Evolutionary conservation across 2,888 invertebrate species (phyloP), one percentile per base, ranked within the genome.

Genomic region (Nomada ruficornis): DNA sequence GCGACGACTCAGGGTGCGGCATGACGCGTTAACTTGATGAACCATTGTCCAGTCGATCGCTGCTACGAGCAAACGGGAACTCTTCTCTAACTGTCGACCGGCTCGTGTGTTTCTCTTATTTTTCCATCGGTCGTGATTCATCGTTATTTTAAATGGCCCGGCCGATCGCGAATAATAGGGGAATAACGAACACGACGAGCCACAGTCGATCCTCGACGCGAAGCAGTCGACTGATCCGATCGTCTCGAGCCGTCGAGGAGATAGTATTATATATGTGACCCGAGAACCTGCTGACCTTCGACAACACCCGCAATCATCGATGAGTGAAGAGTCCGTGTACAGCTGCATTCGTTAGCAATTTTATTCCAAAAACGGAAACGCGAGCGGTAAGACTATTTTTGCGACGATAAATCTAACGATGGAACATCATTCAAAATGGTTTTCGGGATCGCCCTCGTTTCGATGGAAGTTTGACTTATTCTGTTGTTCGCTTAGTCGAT

Each of bases 351-450:
- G 76, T 71, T 65, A 68, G 75, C 26, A 74, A 80, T 85, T 83
- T 83, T 85, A 86, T 86, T 20, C 13, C 82, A 62, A 76, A 71
- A 69, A 18, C 80, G 86, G 84, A 86, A 86, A 84, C 69, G 69
- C 70, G 72, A 59, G 63, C 60, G 57, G 68, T 5, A 9, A 23
- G n/a, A 26, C 26, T 55, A 13, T 57, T 18, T 76, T 62, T 54
- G 18, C 78, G 63, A 76, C 84, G 82, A 84, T 82, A 85, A 84
- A 84, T 84, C 69, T 26, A 20, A 70, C 73, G 81, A 69, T 62
- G 59, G 44, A 62, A 59, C 23, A 57, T 57, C 5, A 36, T 55
- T 52, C 52, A 13, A 50, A n/a, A 18, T 11, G 55, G 67, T 23
- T 26, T 26, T n/a, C 15, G 7, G 44, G 11, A 44, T 44, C 68